These are phyloP conservation scores for Elmis aenea DNA, from an alignment of 2,888 invertebrate genomes.

Conservation along the genomic window DNA sequence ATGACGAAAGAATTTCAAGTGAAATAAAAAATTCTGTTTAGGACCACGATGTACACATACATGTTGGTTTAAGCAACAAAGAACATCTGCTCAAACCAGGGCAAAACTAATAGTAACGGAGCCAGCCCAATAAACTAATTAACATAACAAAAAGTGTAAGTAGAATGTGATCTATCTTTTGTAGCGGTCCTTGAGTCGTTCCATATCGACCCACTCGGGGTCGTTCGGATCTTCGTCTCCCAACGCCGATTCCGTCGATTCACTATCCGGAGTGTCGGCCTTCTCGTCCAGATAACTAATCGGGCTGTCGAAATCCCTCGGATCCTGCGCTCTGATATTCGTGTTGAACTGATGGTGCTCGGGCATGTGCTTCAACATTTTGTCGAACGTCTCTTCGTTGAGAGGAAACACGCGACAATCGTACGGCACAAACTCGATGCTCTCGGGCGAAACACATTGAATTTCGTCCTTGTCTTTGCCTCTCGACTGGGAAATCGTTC, in stretches of 20 bases:
- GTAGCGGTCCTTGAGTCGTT: conserved; percentile 39
- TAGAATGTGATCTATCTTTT: conserved; percentile 35
- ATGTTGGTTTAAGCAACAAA: conserved; percentile 16
- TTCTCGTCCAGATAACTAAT: conserved; percentile 12
- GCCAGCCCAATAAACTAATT: conserved; percentile 22
- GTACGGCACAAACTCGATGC: conserved; percentile 59
- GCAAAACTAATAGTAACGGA: conserved; percentile 17
- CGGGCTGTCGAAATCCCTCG: conserved; percentile 38
- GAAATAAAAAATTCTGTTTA: too few relatives aligned
- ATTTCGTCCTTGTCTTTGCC: conserved; percentile 40
- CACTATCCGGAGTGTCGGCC: conserved; percentile 45
- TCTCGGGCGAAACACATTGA: conserved; percentile 33
- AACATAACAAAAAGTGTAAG: conserved; percentile 21
- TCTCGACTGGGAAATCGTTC: conserved; percentile 51
- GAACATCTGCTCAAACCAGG: conserved; percentile 18
- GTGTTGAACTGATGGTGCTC: conserved; percentile 50
- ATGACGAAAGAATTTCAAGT: too few relatives aligned
- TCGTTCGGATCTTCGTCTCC: conserved; percentile 82
- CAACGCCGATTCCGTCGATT: conserved; percentile 54
- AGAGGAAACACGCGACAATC: conserved; percentile 73
- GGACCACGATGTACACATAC: too few relatives aligned
- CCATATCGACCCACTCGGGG: conserved; percentile 68
- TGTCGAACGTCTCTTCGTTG: conserved; percentile 61
- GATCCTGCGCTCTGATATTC: conserved; percentile 37
- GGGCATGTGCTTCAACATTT: conserved; percentile 67